Evolutionary conservation across 2,888 invertebrate species (phyloP).

Genomic region (Meiosimyza platycephala): DNA sequence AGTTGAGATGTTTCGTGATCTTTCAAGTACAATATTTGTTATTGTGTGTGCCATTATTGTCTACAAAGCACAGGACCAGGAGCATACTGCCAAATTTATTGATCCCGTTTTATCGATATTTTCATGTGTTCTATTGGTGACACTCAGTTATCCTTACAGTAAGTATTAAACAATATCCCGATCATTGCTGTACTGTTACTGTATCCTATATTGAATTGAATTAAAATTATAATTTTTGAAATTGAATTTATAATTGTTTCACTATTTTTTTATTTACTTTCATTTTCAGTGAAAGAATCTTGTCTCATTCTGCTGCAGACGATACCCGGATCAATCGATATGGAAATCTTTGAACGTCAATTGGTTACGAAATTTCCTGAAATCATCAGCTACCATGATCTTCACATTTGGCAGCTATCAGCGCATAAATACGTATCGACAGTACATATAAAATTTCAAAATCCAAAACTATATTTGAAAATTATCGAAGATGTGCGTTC

Average conservation of each 20-base stretch:
- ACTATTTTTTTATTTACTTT: neutral
- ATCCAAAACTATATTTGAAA: constrained; percentile 72
- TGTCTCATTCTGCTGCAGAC: constrained; percentile 91
- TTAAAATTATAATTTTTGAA: too few species aligned
- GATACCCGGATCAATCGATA: constrained; percentile 89
- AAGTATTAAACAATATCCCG: constrained; percentile 62
- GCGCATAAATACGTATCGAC: constrained; percentile 84
- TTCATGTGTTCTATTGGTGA: constrained; percentile 77
- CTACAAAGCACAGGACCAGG: constrained; percentile 69
- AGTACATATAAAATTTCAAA: constrained; percentile 81
- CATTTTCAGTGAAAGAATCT: constrained; percentile 84
- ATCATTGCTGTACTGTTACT: too few species aligned
- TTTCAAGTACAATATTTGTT: constrained; percentile 79
- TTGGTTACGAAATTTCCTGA: constrained; percentile 76
- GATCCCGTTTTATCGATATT: constrained; percentile 82
- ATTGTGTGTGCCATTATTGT: constrained; percentile 75
- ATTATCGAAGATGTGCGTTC: constrained; percentile 75
- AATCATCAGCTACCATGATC: constrained; percentile 83
- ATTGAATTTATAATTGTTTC: too few species aligned
- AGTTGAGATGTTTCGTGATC: constrained; percentile 73
- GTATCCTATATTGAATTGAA: too few species aligned
- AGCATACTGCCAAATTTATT: constrained; percentile 75
- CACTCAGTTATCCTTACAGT: constrained; percentile 86
- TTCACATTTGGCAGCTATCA: constrained; percentile 90
- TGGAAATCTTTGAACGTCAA: constrained; percentile 75